Evolutionary conservation across 2,888 invertebrate genomes (phyloP).

Genomic region (Oscheius sp.): DNA sequence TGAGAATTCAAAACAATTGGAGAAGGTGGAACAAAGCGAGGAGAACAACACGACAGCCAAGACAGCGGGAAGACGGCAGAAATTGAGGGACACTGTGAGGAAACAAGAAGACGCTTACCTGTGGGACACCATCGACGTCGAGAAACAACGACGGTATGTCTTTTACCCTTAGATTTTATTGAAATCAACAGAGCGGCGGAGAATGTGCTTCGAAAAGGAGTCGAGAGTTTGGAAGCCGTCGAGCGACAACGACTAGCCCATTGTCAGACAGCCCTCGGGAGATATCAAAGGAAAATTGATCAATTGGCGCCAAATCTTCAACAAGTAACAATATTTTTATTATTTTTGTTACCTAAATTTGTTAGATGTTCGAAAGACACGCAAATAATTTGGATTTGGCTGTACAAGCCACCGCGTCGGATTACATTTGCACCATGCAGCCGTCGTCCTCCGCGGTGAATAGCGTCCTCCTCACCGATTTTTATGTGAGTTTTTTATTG

Average conservation of each 20-base stretch:
- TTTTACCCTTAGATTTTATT: not conserved
- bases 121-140: constrained; percentile 59
- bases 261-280: constrained; percentile 61
- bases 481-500: constrained; percentile 45
- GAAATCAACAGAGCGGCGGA: constrained; percentile 47
- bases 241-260: constrained; percentile 63
- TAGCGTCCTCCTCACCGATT: constrained; percentile 45
- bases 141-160: constrained; percentile 55
- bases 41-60: constrained; percentile 31
- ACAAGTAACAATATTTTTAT: constrained; percentile 45
- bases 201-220: constrained; percentile 58
- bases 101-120: constrained; percentile 58
- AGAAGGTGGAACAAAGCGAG: constrained; percentile 53
- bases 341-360: not conserved
- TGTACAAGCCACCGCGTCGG: constrained; percentile 50
- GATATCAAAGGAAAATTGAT: constrained; percentile 63
- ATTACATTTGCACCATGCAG: constrained; percentile 54
- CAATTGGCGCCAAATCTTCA: constrained; percentile 60
- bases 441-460: constrained; percentile 59
- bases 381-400: constrained; percentile 57
- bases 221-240: constrained; percentile 61
- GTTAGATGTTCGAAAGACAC: constrained; percentile 62
- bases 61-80: constrained; percentile 47
- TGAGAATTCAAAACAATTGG: constrained; percentile 55
- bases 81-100: constrained; percentile 53